Base-by-base conservation (phyloP, 2,797 vertebrate genomes). In the Cyclopterus lumpus region DNA sequence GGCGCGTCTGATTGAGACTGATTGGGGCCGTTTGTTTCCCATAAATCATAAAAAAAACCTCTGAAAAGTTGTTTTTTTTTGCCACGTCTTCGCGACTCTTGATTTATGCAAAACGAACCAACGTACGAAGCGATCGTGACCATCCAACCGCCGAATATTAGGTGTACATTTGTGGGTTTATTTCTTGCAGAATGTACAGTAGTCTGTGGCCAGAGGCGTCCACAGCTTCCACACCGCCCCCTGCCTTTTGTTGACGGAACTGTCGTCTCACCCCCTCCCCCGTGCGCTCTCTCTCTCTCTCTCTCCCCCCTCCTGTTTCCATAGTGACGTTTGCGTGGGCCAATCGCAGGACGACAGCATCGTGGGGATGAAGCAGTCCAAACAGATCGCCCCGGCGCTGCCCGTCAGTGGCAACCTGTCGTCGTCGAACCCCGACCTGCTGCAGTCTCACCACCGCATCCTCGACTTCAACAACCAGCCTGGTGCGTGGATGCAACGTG, bases 261-360 rank as follows among this genome's bases (percentile, higher is more conserved):
- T 89, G 84, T 76, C 6, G 2, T 57, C 77, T 88, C 75, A 88
- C 60, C 73, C 59, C 74, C n/a, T n/a, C 68, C 78, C 53, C 54
- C 0, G 28, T 57, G 11, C 57, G 72, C 58, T 58, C 38, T 12
- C n/a, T n/a, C n/a, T n/a, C n/a, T n/a, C n/a, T n/a, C 58, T 55
- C 38, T 12, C 26, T 28, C 26, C 28, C 24, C 7, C 48, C 63
- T 84, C 81, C 80, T 77, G 86, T 93, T 90, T 86, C 87, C 85
- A 84, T 92, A 96, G 98, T 81, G 98, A 99, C 38, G 96, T 99
- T 82, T 98, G 97, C 83, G 97, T 99, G 79, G 98, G 98, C 70
- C 98, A 99, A 86, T 99, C 98, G 79, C 98, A 99, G 85, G 98
- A 99, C 69, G 98, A 99, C 95, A 99, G 96, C 92, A 99, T 99